Base-by-base conservation (phyloP, 2,113 vertebrate species). In the Synchiropus splendidus region DNA sequence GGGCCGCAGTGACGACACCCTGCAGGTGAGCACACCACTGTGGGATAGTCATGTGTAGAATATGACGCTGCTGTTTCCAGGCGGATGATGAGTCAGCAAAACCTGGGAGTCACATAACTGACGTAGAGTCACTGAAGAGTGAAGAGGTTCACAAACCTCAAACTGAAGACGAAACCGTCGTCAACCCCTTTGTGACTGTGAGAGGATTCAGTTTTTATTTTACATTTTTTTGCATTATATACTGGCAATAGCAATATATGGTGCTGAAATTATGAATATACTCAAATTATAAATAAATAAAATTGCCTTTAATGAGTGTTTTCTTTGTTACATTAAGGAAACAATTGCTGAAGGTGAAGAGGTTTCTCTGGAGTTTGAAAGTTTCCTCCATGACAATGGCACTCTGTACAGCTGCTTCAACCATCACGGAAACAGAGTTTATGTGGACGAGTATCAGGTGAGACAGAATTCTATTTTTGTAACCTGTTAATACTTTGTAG, bases 391-490 rank as follows among this genome's bases (percentile, higher is more conserved):
- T 45, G 58, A 54, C 44, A 62, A 66, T 13, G 71, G 75, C 21
- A 75, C 41, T 2, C 69, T 81, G 11, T 80, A 82, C 64, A 78
- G 74, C 39, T 82, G 79, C 63, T 70, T 80, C 45, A 74, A 33
- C 3, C 68, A 81, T 2, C 58, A 82, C 1, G 76, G 72, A 5
- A 61, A 54, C 39, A 56, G 73, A 33, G 61, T 80, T 17, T 83
- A 82, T 14, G 74, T 82, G 1, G 72, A 82, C 45, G 77, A 77
- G 40, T 54, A 64, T 0, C 77, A 80, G 55, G 79, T 83, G 6
- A 10, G 57, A 4, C 18, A 11, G 9, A 9, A 27, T 27, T 27
- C 4, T 4, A 8, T 27, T 27, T 27, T 27, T 8, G 4, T 27
- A 27, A 27, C 21, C 21, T 27, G 21, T 27, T n/a, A n/a, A n/a